Base-by-base conservation (phyloP, 2,888 invertebrate species). In the Epicampocera succincta region DNA sequence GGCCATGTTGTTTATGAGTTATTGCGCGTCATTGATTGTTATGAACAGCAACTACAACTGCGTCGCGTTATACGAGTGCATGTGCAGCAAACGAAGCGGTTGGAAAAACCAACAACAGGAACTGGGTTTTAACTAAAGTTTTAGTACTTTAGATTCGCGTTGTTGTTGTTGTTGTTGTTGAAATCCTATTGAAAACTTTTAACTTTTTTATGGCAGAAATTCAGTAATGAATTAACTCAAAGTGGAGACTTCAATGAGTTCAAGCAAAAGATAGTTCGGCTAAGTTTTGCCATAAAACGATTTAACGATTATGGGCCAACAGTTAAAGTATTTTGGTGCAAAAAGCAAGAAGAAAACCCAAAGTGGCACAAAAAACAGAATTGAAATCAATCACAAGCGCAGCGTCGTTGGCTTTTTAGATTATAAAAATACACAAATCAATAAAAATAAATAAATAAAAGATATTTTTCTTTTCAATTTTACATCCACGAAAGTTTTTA, bases 1-100 rank as follows among this genome's bases (percentile, higher is more conserved):
- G 68, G 68, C 68, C 63, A 63, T 79, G 71, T 68, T 81, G 83
- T 71, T 83, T 72, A 83, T 79, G 83, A 72, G 56, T 78, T 80
- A 77, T 77, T 78, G 77, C 76, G 73, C 74, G 50, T 71, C 81
- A 81, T 77, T 77, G 80, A 72, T 66, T 81, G 54, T 72, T 72
- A 68, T 54, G 58, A 69, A 60, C 56, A 76, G 21, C 61, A 60
- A 48, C 69, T 29, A 21, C 56, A 60, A 60, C 60, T 15, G 25
- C 46, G 15, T n/a, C n/a, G 5, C 42, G 13, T 12, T n/a, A 6
- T 13, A 68, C 21, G 60, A 13, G 33, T 50, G 54, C 12, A 33
- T 33, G 33, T 11, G 48, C 65, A 54, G 5, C 44, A 71, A 65
- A 54, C 29, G 2, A n/a, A 3, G 15, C 12, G n/a, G n/a, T n/a